phyloP scores from a whole-genome alignment of 2,888 invertebrate genomes.

The Acanthosoma haemorrhoidale region DNA sequence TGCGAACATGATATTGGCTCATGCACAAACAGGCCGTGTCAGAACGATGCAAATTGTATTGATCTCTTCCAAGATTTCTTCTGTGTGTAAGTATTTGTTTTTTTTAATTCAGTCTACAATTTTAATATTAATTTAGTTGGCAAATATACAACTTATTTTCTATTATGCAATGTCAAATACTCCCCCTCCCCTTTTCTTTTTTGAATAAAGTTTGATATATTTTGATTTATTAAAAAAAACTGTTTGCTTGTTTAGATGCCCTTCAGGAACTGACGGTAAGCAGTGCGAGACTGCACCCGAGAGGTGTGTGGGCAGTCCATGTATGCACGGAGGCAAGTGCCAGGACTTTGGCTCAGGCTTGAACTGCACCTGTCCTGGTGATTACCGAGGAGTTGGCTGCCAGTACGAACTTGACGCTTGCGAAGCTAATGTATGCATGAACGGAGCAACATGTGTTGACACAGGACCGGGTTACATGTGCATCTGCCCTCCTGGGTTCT shows the following conservation, averaged over 20 bases:
- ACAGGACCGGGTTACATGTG: slow-evolving; percentile 81
- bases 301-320: slow-evolving; percentile 86
- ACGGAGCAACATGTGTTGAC: slow-evolving; percentile 87
- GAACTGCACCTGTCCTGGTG: slow-evolving; percentile 85
- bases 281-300: slow-evolving; percentile 95
- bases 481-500: slow-evolving; percentile 72
- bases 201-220: slow-evolving; percentile 20
- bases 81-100: slow-evolving; percentile 67
- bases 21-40: slow-evolving; percentile 80
- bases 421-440: slow-evolving; percentile 81
- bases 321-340: slow-evolving; percentile 93
- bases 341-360: slow-evolving; percentile 92
- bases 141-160: neutral
- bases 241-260: slow-evolving; percentile 57
- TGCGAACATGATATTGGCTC: slow-evolving; percentile 85
- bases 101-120: neutral
- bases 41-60: slow-evolving; percentile 87
- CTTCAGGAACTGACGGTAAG: slow-evolving; percentile 92
- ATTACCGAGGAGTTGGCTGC: slow-evolving; percentile 82
- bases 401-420: slow-evolving; percentile 92
- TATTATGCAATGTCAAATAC: neutral
- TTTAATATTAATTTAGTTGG: neutral
- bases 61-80: slow-evolving; percentile 87
- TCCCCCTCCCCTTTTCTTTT: neutral
- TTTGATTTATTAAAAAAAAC: neutral